These are phyloP conservation scores for Spheniscus mendiculus DNA, from an alignment of 2,113 vertebrate species.

Conservation along the genomic window DNA sequence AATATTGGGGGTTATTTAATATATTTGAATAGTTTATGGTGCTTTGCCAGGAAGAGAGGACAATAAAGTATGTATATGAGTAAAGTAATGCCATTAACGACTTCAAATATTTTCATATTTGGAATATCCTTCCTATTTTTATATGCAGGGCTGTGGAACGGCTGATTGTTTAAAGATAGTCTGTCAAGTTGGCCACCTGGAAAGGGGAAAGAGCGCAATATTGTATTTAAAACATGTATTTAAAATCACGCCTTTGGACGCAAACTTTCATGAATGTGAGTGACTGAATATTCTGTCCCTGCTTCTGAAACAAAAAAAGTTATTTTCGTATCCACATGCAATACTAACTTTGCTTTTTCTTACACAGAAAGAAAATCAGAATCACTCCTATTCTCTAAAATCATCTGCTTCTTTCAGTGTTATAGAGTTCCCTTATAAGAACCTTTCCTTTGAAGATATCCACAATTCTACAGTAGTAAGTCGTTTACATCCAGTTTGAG, in stretches of 20 bases:
- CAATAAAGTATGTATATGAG: neutral
- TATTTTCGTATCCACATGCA: neutral
- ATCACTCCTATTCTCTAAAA: conserved; percentile 88
- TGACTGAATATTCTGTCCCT: neutral
- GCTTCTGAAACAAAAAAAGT: neutral
- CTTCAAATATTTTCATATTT: neutral
- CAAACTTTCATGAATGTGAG: conserved; percentile 91
- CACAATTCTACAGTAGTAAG: conserved; percentile 89
- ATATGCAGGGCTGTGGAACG: conserved; percentile 82
- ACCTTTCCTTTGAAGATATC: conserved; percentile 84
- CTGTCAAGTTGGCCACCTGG: conserved; percentile 93
- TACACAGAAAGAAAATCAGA: conserved; percentile 88
- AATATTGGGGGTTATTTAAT: neutral
- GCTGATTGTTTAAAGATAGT: conserved; percentile 84
- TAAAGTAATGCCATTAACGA: neutral
- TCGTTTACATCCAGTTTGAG: neutral
- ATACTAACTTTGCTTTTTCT: neutral
- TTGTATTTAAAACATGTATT: conserved; percentile 89
- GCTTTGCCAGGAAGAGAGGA: neutral
- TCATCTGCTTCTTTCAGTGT: conserved; percentile 90
- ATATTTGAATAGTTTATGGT: neutral
- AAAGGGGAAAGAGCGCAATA: conserved; percentile 89
- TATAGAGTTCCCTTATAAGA: conserved; percentile 96
- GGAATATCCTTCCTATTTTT: neutral
- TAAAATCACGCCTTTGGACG: conserved; percentile 88